Evolutionary conservation across 2,113 vertebrate species (phyloP).

Genomic region (Phyllopteryx taeniolatus): DNA sequence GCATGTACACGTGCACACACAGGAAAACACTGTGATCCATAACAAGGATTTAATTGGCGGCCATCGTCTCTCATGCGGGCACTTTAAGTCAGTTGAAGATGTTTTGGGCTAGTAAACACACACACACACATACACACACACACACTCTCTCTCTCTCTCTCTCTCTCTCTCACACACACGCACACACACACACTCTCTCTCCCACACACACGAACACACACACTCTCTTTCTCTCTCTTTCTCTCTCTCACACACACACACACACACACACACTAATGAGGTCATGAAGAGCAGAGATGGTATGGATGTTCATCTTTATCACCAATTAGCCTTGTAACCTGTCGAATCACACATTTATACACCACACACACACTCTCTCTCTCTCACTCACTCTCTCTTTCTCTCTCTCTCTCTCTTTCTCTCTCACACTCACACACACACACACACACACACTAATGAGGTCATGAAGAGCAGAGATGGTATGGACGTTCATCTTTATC

Average conservation of each 20-base stretch:
- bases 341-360: neutral
- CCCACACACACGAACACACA: too few species aligned
- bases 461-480: constrained; percentile 3
- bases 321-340: constrained; percentile 1
- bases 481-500: neutral
- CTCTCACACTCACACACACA: too few species aligned
- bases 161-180: too few species aligned
- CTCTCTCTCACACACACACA: neutral
- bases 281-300: constrained; percentile 2
- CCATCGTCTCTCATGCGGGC: neutral
- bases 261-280: neutral
- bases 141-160: too few species aligned
- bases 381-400: too few species aligned
- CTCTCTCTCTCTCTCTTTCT: too few species aligned
- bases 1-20: constrained; percentile 3
- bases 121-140: neutral
- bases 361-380: too few species aligned
- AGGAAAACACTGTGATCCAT: neutral
- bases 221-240: too few species aligned
- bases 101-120: neutral
- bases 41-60: constrained; percentile 4
- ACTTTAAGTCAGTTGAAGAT: neutral
- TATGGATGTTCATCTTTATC: neutral
- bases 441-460: neutral
- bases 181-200: too few species aligned